These are phyloP conservation scores for Gonatopus flavifemur DNA, from an alignment of 1,140 invertebrate genomes.

Conservation along the genomic window DNA sequence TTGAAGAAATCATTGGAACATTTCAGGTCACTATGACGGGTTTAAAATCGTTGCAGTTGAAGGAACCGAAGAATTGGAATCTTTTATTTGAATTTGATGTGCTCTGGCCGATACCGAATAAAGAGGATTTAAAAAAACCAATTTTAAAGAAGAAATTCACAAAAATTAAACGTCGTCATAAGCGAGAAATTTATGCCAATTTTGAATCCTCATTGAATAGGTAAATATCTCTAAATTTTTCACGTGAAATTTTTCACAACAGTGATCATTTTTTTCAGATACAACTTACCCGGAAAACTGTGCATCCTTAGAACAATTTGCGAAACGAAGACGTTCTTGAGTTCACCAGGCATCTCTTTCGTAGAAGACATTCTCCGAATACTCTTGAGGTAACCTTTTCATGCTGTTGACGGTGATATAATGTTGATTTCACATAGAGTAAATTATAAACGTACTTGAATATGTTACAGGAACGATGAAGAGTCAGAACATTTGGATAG, in stretches of 20 bases:
- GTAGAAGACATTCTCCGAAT: conserved; percentile 68
- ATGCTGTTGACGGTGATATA: background rate
- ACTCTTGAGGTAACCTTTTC: conserved; percentile 62
- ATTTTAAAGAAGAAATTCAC: background rate
- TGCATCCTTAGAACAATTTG: conserved; percentile 71
- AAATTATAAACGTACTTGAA: conserved; percentile 12
- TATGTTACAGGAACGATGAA: conserved; percentile 43
- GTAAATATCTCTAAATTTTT: conserved; percentile 21
- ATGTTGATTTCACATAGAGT: conserved; percentile 1
- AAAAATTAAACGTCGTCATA: conserved; percentile 39
- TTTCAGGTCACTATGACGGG: conserved; percentile 43
- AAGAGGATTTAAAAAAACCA: conserved; percentile 9
- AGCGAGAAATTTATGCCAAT: conserved; percentile 49
- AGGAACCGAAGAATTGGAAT: conserved; percentile 44
- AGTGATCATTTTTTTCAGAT: conserved; percentile 8
- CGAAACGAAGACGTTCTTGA: conserved; percentile 63
- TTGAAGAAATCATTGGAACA: conserved; percentile 12
- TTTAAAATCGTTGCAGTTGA: conserved; percentile 44
- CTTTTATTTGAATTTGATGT: conserved; percentile 49
- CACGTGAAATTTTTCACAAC: background rate
- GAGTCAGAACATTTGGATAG: conserved; percentile 26
- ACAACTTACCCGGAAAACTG: conserved; percentile 64
- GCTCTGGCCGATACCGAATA: conserved; percentile 48
- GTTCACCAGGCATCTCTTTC: conserved; percentile 63
- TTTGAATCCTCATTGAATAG: conserved; percentile 50